Evolutionary conservation across 2,888 invertebrate species (phyloP).

Genomic region (Coecobrya sp.): DNA sequence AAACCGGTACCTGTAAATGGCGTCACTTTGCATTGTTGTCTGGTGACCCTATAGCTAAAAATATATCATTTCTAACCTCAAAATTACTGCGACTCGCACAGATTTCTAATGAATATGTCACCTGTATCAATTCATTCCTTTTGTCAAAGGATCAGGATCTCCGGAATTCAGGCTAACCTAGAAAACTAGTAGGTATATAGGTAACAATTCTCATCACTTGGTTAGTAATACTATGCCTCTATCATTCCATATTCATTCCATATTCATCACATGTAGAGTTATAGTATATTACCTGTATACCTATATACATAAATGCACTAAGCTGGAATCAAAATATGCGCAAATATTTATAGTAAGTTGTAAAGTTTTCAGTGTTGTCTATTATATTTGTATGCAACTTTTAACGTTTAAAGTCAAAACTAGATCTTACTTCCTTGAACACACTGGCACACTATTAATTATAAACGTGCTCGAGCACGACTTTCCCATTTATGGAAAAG

Average conservation of each 20-base stretch:
- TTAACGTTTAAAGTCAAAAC: not conserved
- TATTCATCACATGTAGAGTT: not conserved
- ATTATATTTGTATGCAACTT: no score
- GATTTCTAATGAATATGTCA: not conserved
- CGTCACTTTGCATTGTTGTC: conserved; percentile 10
- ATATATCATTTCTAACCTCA: conserved; percentile 35
- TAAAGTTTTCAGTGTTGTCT: no score
- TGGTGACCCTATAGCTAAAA: conserved; percentile 20
- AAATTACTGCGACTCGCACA: not conserved
- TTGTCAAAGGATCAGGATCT: conserved; percentile 1
- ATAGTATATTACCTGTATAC: no score
- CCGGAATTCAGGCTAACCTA: not conserved
- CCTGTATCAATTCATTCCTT: conserved; percentile 36
- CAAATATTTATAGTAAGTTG: not conserved
- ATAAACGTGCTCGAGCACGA: not conserved
- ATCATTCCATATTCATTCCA: not conserved
- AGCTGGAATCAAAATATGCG: no score
- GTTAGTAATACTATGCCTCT: not conserved
- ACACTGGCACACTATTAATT: not conserved
- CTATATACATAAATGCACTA: no score
- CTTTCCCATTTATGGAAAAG: conserved; percentile 66
- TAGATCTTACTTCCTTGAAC: conserved; percentile 22
- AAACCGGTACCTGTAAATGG: not conserved
- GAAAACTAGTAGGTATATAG: not conserved
- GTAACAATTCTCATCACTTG: not conserved